phyloP scores from a whole-genome alignment of 2,797 vertebrate genomes.

The Tokudaia muenninki region DNA sequence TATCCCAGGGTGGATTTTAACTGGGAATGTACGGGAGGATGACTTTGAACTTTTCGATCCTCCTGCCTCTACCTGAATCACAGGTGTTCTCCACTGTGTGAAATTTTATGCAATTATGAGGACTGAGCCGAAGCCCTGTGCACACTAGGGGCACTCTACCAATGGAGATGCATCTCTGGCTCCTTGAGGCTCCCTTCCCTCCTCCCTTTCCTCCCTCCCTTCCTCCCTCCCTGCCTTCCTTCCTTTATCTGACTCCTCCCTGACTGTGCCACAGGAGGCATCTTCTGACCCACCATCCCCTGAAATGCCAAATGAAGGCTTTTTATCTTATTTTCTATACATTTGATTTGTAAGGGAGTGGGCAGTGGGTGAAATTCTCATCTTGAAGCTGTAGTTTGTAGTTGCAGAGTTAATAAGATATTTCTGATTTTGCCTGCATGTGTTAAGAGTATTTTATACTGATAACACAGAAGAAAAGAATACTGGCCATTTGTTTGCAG shows the following conservation, averaged over 20 bases:
- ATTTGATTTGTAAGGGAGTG: background rate
- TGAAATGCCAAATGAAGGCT: background rate
- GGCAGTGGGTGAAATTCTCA: background rate
- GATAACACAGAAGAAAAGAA: conserved; percentile 34
- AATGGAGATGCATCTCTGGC: background rate
- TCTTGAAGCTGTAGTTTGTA: conserved; percentile 33
- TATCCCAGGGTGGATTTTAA: background rate
- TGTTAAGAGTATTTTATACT: background rate
- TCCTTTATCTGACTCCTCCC: background rate
- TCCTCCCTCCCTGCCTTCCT: background rate
- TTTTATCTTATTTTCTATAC: background rate
- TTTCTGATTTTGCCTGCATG: background rate
- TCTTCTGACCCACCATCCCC: background rate
- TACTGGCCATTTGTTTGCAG: conserved; percentile 2
- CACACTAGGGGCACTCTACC: background rate
- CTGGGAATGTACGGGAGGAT: background rate
- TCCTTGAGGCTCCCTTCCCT: background rate
- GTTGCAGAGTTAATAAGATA: conserved; percentile 16
- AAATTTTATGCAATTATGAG: background rate
- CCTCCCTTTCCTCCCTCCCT: background rate
- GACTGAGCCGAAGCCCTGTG: background rate
- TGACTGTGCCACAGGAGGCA: background rate
- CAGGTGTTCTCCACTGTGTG: background rate
- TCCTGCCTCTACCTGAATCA: background rate
- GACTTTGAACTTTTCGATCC: background rate